phyloP scores from a whole-genome alignment of 2,797 vertebrate genomes.

The Hydrolagus colliei region DNA sequence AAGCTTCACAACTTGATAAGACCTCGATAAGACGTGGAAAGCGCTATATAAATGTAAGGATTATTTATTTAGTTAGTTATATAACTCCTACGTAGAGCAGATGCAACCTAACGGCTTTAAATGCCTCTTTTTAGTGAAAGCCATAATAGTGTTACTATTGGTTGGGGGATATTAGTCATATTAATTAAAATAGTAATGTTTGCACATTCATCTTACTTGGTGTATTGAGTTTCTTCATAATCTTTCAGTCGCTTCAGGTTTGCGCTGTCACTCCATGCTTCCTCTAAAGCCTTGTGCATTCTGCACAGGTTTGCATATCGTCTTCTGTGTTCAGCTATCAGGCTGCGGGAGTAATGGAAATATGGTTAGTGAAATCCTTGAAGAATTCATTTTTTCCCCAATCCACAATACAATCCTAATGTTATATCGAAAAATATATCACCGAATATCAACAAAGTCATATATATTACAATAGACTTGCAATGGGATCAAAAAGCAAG shows the following conservation, averaged over 20 bases:
- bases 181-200: background rate
- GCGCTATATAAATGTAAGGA: too few species aligned
- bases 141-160: background rate
- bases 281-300: slow-evolving; percentile 52
- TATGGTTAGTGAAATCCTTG: background rate
- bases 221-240: slow-evolving; percentile 55
- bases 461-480: background rate
- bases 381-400: background rate
- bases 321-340: slow-evolving; percentile 46
- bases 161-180: background rate
- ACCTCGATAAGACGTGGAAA: too few species aligned
- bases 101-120: background rate
- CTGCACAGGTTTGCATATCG: slow-evolving; percentile 48
- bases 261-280: slow-evolving; percentile 54
- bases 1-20: background rate
- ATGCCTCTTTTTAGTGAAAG: background rate
- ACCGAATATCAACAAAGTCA: background rate
- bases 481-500: too few species aligned
- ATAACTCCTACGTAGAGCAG: background rate
- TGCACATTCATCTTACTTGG: slow-evolving; percentile 48
- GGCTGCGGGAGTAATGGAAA: slow-evolving; percentile 43
- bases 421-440: too few species aligned
- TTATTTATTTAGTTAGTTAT: too few species aligned
- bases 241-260: slow-evolving; percentile 57
- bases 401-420: background rate